These are phyloP conservation scores for Ceryle rudis DNA, from an alignment of 2,797 vertebrate genomes.

Conservation along the genomic window DNA sequence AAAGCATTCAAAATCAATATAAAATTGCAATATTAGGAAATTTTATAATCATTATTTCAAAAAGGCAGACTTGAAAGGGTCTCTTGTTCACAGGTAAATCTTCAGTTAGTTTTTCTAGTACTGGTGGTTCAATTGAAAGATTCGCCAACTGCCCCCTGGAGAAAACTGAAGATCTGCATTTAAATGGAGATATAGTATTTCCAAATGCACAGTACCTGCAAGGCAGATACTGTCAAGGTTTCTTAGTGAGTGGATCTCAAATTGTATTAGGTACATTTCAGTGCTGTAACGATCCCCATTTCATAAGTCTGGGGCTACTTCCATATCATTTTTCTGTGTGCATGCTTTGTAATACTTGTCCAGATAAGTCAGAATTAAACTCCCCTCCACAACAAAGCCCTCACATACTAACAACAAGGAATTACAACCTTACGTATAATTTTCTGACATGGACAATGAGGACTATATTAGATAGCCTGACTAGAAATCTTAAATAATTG, in stretches of 20 bases:
- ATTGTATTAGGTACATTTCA: conserved; percentile 73
- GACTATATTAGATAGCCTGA: conserved; percentile 68
- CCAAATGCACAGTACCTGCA: conserved; percentile 76
- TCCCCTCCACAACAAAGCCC: conserved; percentile 41
- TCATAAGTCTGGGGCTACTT: conserved; percentile 33
- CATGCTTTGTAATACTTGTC: conserved; percentile 59
- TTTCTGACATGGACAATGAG: conserved; percentile 62
- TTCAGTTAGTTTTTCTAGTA: conserved; percentile 79
- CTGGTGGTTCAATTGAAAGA: conserved; percentile 77
- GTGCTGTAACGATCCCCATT: conserved; percentile 44
- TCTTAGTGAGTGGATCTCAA: conserved; percentile 73
- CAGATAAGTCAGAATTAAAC: conserved; percentile 73
- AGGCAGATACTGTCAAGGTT: conserved; percentile 80
- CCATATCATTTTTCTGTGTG: conserved; percentile 24
- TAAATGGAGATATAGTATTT: conserved; percentile 82
- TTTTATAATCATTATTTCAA: conserved; percentile 73
- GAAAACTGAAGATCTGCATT: conserved; percentile 83
- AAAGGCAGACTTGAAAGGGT: conserved; percentile 73
- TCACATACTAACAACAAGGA: conserved; percentile 59
- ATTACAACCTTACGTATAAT: conserved; percentile 59
- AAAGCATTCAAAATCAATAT: conserved; percentile 68
- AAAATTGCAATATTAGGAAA: conserved; percentile 72
- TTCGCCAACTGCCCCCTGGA: conserved; percentile 79
- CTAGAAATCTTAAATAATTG: conserved; percentile 82
- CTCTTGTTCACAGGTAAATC: conserved; percentile 76